Base-by-base conservation (phyloP, 2,888 invertebrate species). In the Rhopalosiphum nymphaeae region DNA sequence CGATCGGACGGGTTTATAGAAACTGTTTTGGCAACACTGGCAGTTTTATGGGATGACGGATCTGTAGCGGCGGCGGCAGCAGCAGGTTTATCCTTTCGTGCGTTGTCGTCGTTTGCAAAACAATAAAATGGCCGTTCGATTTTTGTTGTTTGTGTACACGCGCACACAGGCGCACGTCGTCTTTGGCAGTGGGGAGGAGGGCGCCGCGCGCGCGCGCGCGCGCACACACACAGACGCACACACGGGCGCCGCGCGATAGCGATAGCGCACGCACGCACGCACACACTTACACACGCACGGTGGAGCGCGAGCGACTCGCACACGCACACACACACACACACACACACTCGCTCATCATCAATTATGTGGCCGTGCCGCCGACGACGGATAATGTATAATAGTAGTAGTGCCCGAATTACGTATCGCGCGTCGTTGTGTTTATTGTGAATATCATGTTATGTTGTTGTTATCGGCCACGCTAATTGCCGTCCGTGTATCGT, bases 61-160 rank as follows among this genome's bases (percentile, higher is more conserved):
- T 94, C 93, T 94, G 93, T 94, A 84, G 93, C 93, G 67, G 92
- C 26, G 92, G 57, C n/a, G 91, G 91, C 92, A 92, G 88, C 93
- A 84, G 93, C 93, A 90, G 85, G 93, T 94, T 94, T 94, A 94
- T 94, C 93, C 93, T 94, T 94, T 94, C 93, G 93, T 94, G 93
- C 85, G 93, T 90, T 61, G 93, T 94, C 93, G 93, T 90, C 93
- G 93, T 94, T 94, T 94, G 93, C 93, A 94, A 94, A 94, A 94
- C 93, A 94, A 94, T 94, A 94, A 94, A 94, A 94, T 94, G 93
- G 93, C 93, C 93, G 93, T 94, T 94, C 93, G 93, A 94, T 94
- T 94, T 94, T 94, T 94, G 93, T 94, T 94, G 93, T 94, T 90
- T 90, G 93, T 94, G 93, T 94, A 90, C 56, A 89, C 89, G 84